Percentiles rank a stretch among this genome's conserved stretches.
These are phyloP conservation scores for Manis pentadactyla DNA, from an alignment of 2,797 vertebrate genomes.

Conservation along the genomic window DNA sequence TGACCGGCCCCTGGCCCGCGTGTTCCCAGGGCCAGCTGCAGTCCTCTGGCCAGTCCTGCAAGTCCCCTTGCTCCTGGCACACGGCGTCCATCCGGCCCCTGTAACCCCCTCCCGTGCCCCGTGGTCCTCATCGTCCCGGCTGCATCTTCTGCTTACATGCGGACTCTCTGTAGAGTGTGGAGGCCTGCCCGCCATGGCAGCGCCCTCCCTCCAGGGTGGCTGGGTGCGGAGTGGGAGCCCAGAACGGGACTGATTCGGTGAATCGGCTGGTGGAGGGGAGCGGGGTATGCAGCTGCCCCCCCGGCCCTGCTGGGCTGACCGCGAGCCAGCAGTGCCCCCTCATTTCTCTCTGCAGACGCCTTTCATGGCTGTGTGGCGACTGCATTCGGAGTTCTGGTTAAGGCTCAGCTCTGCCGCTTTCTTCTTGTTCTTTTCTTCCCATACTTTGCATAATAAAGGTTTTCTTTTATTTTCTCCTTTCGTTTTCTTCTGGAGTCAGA, in stretches of 20 bases:
- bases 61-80: no score
- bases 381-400: conserved; percentile 45
- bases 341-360: not conserved
- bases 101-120: not conserved
- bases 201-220: not conserved
- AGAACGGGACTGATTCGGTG: not conserved
- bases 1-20: not conserved
- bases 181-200: not conserved
- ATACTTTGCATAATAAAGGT: conserved; percentile 78
- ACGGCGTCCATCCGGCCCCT: not conserved
- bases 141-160: not conserved
- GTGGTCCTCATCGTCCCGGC: not conserved
- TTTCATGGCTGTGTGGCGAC: conserved; percentile 31
- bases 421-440: conserved; percentile 55
- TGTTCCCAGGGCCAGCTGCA: not conserved
- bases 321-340: not conserved
- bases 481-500: conserved; percentile 56
- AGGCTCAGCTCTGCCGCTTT: conserved; percentile 31
- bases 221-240: not conserved
- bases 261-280: not conserved
- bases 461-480: conserved; percentile 11
- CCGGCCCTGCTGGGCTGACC: not conserved
- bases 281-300: not conserved
- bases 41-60: no score
- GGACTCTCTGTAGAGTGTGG: not conserved